A percentile compares a stretch with the other conserved stretches of the same genome.
These are phyloP conservation scores for Lytechinus pictus DNA, from an alignment of 35 echinoderm and acorn worm genomes.

Conservation along the genomic window DNA sequence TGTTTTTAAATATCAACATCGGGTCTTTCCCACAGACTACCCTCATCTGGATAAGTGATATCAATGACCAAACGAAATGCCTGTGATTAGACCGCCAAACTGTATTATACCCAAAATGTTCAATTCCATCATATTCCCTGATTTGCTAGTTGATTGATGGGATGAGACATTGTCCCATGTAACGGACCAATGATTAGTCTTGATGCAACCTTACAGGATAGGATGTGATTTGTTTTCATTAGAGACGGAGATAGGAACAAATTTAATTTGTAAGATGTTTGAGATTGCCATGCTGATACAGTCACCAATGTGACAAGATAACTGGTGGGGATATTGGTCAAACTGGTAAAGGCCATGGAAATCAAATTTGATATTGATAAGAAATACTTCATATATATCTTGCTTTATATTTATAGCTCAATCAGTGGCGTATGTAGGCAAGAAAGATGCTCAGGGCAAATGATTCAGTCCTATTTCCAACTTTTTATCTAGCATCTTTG, in stretches of 20 bases:
- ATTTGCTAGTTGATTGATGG: not conserved
- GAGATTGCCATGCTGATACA: not conserved
- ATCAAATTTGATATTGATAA: not conserved
- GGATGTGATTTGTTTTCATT: conserved; percentile 11
- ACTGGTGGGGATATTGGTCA: not conserved
- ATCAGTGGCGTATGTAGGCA: too few relatives aligned
- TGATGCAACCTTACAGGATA: not conserved
- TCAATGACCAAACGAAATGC: conserved; percentile 3
- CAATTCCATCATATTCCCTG: not conserved
- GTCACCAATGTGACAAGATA: not conserved
- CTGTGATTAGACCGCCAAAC: not conserved
- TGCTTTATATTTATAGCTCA: too few relatives aligned
- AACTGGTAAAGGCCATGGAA: not conserved
- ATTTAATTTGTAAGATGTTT: conserved; percentile 9
- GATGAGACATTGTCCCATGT: not conserved
- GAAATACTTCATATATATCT: not conserved
- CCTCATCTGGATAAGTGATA: not conserved
- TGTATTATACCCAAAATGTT: not conserved
- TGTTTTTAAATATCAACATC: too few relatives aligned
- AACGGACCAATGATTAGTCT: not conserved
- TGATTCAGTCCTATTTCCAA: too few relatives aligned
- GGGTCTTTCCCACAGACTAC: too few relatives aligned
- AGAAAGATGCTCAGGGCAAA: too few relatives aligned
- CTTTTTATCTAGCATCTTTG: too few relatives aligned
- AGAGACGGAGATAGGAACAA: not conserved